A percentile compares a stretch with the other conserved stretches of the same genome.
phyloP scores from a whole-genome alignment of 2,888 invertebrate species.

The Lamellibrachia satsuma region DNA sequence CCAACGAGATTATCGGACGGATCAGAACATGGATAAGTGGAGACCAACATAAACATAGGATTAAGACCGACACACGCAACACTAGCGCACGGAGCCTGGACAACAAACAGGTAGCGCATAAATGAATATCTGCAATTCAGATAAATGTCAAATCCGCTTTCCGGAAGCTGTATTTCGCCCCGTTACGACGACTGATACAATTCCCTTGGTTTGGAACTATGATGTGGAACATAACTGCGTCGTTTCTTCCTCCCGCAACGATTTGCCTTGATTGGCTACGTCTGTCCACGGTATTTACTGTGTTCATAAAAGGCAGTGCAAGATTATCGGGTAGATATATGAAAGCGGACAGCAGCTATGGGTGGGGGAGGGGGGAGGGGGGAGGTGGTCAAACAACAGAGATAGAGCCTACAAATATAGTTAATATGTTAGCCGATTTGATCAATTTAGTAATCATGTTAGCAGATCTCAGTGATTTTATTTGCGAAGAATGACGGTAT shows the following conservation, averaged over 20 bases:
- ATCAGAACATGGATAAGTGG: background rate
- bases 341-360: background rate
- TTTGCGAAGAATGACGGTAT: too few species aligned
- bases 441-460: too few species aligned
- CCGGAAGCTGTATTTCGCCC: background rate
- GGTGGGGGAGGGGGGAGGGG: too few species aligned
- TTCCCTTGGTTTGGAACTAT: background rate
- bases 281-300: background rate
- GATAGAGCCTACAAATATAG: too few species aligned
- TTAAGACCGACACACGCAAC: background rate
- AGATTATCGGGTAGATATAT: background rate
- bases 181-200: background rate
- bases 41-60: background rate
- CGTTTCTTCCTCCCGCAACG: background rate
- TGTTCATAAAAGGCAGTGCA: background rate
- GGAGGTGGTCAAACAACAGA: too few species aligned
- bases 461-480: too few species aligned
- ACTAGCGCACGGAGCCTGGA: background rate
- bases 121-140: background rate
- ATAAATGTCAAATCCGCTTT: background rate
- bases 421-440: too few species aligned
- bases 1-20: background rate
- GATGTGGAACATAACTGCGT: background rate
- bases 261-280: background rate
- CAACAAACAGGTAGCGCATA: background rate